Percentiles rank a stretch among this genome's conserved stretches.
Evolutionary conservation across 2,113 vertebrate species (phyloP).

Genomic region (Camelus bactrianus): DNA sequence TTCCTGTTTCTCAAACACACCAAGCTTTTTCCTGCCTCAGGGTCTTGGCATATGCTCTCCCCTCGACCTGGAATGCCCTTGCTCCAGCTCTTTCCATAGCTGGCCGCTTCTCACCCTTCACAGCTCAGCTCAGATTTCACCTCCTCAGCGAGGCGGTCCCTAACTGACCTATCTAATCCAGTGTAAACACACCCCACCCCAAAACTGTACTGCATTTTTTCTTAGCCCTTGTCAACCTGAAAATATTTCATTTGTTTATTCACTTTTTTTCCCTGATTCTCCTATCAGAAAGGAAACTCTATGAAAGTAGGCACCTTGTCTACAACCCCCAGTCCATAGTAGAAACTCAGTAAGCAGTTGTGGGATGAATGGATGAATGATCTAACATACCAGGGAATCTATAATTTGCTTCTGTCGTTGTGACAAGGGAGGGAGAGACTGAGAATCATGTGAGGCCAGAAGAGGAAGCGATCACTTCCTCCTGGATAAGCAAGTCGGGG

Average conservation of each 20-base stretch:
- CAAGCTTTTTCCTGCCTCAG: conserved; percentile 28
- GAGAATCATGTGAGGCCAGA: background rate
- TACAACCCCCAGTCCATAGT: background rate
- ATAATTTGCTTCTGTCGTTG: background rate
- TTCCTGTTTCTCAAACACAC: conserved; percentile 19
- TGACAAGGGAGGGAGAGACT: background rate
- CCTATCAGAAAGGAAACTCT: background rate
- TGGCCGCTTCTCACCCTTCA: conserved; percentile 24
- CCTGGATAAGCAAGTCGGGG: background rate
- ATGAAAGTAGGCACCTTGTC: background rate
- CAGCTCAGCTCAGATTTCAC: conserved; percentile 61
- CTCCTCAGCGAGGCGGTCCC: conserved; percentile 41
- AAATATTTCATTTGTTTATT: conserved; percentile 26
- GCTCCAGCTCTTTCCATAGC: background rate
- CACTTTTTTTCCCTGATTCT: background rate
- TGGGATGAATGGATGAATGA: background rate
- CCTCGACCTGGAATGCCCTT: conserved; percentile 47
- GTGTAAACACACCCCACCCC: background rate
- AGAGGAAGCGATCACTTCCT: background rate
- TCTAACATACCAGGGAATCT: background rate
- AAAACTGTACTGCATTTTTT: background rate
- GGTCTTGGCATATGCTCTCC: conserved; percentile 50
- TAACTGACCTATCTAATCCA: conserved; percentile 6
- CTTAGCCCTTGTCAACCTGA: background rate
- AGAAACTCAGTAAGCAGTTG: background rate